These are phyloP conservation scores for Epizoanthus rinbou DNA, from an alignment of 92 coral and sea anemone genomes.

Conservation along the genomic window DNA sequence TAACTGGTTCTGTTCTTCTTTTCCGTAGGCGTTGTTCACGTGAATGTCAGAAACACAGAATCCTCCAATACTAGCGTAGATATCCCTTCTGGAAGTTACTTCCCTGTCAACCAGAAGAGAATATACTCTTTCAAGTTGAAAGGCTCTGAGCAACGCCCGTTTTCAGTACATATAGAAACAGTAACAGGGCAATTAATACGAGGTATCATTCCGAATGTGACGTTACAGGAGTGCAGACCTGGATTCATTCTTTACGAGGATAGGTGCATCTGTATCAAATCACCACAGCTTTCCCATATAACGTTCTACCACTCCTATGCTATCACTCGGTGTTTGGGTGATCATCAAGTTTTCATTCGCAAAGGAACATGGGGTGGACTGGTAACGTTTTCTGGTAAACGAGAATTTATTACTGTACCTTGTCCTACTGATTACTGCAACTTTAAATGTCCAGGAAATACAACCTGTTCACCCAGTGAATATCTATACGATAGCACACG, in stretches of 20 bases:
- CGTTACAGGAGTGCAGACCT: conserved; percentile 63
- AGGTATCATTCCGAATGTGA: conserved; percentile 46
- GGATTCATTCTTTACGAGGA: conserved; percentile 46
- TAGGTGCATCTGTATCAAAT: conserved; percentile 64
- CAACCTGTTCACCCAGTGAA: conserved; percentile 62
- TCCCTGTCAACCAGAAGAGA: conserved; percentile 47
- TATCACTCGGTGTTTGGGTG: conserved; percentile 70
- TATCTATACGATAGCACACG: conserved; percentile 52
- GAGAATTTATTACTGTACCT: conserved; percentile 58
- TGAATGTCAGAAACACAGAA: conserved; percentile 40
- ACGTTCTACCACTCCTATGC: conserved; percentile 28
- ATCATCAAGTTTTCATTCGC: conserved; percentile 56
- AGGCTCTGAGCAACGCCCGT: conserved; percentile 35
- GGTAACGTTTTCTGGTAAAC: conserved; percentile 8
- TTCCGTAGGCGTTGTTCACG: conserved; percentile 46
- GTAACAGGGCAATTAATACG: conserved; percentile 62
- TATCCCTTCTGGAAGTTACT: conserved; percentile 59
- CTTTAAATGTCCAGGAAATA: conserved; percentile 39
- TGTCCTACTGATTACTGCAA: conserved; percentile 67
- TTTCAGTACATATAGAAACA: conserved; percentile 59
- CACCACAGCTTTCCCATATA: conserved; percentile 28
- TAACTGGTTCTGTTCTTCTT: neutral
- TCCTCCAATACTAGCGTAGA: conserved; percentile 50
- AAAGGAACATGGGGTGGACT: conserved; percentile 80
- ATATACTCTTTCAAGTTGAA: conserved; percentile 58